phyloP scores from a whole-genome alignment of 1,140 invertebrate genomes.

The Rhagoletis zephyria region DNA sequence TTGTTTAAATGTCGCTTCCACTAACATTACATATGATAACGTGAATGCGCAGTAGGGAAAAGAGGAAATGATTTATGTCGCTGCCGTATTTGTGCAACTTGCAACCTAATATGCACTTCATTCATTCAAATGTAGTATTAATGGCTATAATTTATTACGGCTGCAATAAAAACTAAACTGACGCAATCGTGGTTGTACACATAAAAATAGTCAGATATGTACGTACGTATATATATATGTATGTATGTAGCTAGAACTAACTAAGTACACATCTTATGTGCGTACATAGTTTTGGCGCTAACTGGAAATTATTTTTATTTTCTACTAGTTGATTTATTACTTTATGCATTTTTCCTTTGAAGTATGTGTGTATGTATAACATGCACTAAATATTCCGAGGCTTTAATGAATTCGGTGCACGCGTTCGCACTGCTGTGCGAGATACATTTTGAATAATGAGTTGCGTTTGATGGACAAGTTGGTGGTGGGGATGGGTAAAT shows the following conservation, averaged over 20 bases:
- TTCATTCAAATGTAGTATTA: constrained; percentile 39
- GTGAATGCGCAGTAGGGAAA: not conserved
- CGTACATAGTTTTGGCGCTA: not conserved
- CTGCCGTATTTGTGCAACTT: constrained; percentile 35
- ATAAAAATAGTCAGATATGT: not conserved
- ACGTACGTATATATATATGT: not conserved
- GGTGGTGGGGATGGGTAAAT: no score
- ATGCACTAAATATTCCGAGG: constrained; percentile 18
- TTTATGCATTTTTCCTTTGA: constrained; percentile 27
- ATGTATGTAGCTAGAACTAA: no score
- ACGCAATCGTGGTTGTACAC: not conserved
- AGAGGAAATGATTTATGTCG: constrained; percentile 17
- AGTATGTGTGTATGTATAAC: no score
- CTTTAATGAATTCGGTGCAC: not conserved
- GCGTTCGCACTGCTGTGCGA: not conserved
- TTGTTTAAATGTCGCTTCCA: constrained; percentile 23
- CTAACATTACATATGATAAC: not conserved
- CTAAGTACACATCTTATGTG: not conserved
- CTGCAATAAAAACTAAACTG: constrained; percentile 14
- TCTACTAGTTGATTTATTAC: constrained; percentile 24
- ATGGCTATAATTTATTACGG: constrained; percentile 42
- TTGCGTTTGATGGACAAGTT: not conserved
- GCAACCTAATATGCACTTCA: constrained; percentile 40
- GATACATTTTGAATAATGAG: constrained; percentile 11
- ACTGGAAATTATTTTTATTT: constrained; percentile 5